Percentiles rank a stretch among this genome's conserved stretches.
Evolutionary conservation across 2,797 vertebrate species (phyloP).

Genomic region (Pachyuromys duprasi): DNA sequence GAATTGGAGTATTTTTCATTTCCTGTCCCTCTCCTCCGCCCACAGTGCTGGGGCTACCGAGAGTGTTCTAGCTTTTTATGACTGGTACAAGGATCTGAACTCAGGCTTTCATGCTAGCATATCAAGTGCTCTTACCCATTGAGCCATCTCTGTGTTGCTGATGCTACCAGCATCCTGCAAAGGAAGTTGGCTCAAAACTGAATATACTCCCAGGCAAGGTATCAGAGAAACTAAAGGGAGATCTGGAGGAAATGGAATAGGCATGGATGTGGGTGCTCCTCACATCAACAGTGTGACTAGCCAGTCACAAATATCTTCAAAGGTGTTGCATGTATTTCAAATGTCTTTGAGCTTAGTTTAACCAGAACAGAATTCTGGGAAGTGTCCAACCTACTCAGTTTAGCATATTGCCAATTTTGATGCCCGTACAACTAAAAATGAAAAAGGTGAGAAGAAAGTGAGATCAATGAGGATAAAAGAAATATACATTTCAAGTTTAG

Average conservation of each 20-base stretch:
- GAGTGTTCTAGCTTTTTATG: not conserved
- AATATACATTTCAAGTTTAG: not conserved
- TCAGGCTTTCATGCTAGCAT: not conserved
- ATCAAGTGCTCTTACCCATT: not conserved
- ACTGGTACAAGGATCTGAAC: not conserved
- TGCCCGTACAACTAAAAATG: not conserved
- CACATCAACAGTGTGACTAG: not conserved
- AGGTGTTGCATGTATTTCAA: not conserved
- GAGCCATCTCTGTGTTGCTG: not conserved
- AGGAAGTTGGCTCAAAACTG: not conserved
- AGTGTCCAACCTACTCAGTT: not conserved
- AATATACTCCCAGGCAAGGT: not conserved
- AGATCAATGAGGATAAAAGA: not conserved
- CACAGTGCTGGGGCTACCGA: not conserved
- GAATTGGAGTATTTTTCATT: not conserved
- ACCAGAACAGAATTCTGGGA: not conserved
- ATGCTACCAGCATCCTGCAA: not conserved
- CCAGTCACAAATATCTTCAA: not conserved
- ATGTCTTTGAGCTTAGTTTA: not conserved
- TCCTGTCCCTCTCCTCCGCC: not conserved
- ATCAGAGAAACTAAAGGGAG: not conserved
- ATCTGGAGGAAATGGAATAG: not conserved
- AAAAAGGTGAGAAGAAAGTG: not conserved
- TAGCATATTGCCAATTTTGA: not conserved
- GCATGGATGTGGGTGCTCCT: not conserved